Base-by-base conservation (phyloP, 2,888 invertebrate species). In the Scrobipalpa atriplicella region DNA sequence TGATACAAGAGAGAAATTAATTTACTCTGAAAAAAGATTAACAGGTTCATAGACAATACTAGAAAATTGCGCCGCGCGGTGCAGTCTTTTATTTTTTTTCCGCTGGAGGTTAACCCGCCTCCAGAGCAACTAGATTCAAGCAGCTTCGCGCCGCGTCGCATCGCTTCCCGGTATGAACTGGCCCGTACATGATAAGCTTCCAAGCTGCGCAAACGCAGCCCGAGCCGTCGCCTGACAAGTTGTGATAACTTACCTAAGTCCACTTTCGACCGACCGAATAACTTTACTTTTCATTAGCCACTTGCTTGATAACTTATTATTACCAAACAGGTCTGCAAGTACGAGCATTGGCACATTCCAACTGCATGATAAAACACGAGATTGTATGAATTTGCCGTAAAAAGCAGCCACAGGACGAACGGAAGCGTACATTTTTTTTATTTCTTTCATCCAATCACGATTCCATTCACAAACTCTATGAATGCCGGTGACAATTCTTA, bases 391-490 rank as follows among this genome's bases (percentile, higher is more conserved):
- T 56, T 2, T 13, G 8, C 21, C n/a, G n/a, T 29, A 58, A 58
- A 58, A 16, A 16, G 10, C 16, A 29, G 16, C 10, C 21, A 3
- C 5, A 36, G 58, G 19, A 39, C 11, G 39, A 56, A 21, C 63
- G 67, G 67, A 64, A 64, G 64, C 29, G 29, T 29, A 58, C 47
- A 47, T 64, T 69, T 68, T 67, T 66, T 52, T 51, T 64, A 70
- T 65, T 58, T 68, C 65, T 69, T 71, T 69, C 54, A 71, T 69
- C 66, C 66, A 67, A 65, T 67, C 65, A 70, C 38, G 64, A 72
- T 64, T 73, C 70, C 72, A 72, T 75, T 74, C 73, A 73, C 66
- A 69, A 70, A 69, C 39, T 67, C 62, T 70, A 64, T 67, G 63
- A 66, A 63, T 5, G 43, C 62, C 38, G 13, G 43, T 65, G 62